Evolutionary conservation across 2,113 vertebrate genomes (phyloP).

Genomic region (Sebastes schlegelii): DNA sequence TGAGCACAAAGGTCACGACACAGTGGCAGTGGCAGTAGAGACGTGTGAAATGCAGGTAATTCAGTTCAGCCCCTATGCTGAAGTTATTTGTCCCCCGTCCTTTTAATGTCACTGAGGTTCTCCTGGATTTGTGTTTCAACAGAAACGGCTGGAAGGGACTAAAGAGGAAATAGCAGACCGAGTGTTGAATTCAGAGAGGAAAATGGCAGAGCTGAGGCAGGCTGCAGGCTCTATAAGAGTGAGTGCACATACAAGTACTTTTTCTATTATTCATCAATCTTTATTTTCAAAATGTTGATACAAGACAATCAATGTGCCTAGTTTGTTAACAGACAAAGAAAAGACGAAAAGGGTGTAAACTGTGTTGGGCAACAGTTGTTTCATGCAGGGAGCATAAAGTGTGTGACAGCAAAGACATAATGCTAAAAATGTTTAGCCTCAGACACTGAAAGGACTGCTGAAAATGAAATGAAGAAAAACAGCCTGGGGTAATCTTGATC

Average conservation of each 20-base stretch:
- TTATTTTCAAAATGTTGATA: not conserved
- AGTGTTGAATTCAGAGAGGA: slow-evolving; percentile 9
- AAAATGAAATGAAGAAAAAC: no score
- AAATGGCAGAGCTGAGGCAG: slow-evolving; percentile 31
- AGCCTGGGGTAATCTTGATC: no score
- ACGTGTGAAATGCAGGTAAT: slow-evolving; percentile 46
- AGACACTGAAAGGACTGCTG: not conserved
- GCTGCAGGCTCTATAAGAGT: slow-evolving; percentile 47
- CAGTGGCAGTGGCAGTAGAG: slow-evolving; percentile 30
- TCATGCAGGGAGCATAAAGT: not conserved
- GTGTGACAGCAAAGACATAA: not conserved
- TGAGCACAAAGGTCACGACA: slow-evolving; percentile 59
- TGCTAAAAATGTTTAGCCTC: not conserved
- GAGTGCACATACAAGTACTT: slow-evolving; percentile 12
- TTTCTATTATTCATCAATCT: not conserved
- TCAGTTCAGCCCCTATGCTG: not conserved
- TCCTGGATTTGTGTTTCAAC: slow-evolving; percentile 26
- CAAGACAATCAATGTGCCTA: not conserved
- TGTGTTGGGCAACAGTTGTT: not conserved
- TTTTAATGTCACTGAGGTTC: not conserved
- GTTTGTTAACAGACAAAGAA: not conserved
- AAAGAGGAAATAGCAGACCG: slow-evolving; percentile 12
- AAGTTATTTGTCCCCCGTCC: rapidly evolving
- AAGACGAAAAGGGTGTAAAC: not conserved
- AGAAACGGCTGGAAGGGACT: slow-evolving; percentile 37